phyloP scores from a whole-genome alignment of 2,113 vertebrate species.

The Dryoscopus gambensis region DNA sequence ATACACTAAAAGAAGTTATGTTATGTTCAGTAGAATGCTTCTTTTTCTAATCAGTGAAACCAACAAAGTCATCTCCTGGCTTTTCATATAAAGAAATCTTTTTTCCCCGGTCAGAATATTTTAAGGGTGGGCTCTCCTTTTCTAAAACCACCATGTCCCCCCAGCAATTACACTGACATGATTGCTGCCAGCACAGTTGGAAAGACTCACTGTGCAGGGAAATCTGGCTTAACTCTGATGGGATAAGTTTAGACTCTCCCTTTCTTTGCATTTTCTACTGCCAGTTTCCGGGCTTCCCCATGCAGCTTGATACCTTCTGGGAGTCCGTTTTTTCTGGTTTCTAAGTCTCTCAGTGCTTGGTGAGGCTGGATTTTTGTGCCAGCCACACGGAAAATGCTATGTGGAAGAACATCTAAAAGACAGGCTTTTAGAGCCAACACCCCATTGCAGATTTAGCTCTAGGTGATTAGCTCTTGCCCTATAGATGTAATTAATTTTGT shows the following conservation, averaged over 20 bases:
- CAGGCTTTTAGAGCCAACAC: neutral
- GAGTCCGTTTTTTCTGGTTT: neutral
- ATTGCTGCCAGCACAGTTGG: constrained; percentile 1
- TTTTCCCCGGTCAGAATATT: neutral
- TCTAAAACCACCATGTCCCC: neutral
- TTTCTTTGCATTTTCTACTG: neutral
- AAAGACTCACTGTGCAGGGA: neutral
- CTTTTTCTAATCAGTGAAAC: neutral
- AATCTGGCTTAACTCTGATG: neutral
- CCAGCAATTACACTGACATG: constrained; percentile 21
- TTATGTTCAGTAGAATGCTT: neutral
- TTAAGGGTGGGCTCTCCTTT: constrained; percentile 27
- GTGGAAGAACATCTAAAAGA: neutral
- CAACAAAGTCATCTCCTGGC: neutral
- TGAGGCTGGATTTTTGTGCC: neutral
- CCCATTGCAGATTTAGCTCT: neutral
- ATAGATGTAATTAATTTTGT: neutral
- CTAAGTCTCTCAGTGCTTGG: neutral
- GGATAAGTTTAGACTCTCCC: neutral
- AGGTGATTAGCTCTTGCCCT: neutral
- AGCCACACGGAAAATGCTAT: neutral
- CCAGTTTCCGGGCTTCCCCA: neutral
- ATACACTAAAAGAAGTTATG: neutral
- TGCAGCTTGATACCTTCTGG: neutral
- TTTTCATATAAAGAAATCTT: neutral